Evolutionary conservation across 2,113 vertebrate species (phyloP), one percentile per base, ranked within the genome.

Genomic region (Phoxinus phoxinus): DNA sequence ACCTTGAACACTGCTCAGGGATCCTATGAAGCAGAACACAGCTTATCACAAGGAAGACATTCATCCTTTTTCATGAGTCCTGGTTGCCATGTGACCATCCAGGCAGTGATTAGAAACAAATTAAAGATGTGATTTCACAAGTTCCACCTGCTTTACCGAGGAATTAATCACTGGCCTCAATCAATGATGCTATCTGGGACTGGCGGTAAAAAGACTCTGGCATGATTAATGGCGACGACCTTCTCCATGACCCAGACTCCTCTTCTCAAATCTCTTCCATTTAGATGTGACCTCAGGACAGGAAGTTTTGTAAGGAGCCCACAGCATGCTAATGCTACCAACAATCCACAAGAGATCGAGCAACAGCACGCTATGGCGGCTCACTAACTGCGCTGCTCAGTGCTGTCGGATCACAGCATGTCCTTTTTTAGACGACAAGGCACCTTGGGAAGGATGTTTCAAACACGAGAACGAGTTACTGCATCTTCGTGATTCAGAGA

Each of bases 181-280:
- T 94, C 93, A 95, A 91, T 93, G 91, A 92, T 92, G 91, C 84
- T 92, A 93, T 93, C 92, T 87, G 89, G 88, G 86, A 91, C 91
- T 90, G 92, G 90, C 88, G 90, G 91, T 91, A 90, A 91, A 85
- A 90, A 92, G 48, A 81, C 67, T 53, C 77, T 91, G 91, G 93
- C 91, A 91, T 94, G 94, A 95, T 95, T 95, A 95, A 95, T 95
- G 93, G 92, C 5, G 93, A 86, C 93, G 93, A 94, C 93, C 94
- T 95, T 94, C 93, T 91, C 91, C 87, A 86, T 86, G 92, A 92
- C 92, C 86, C 90, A 71, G 87, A 91, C 90, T 90, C 88, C 86
- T 89, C 89, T 91, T 88, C 86, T 88, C 90, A 94, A 94, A 94
- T 94, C 93, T 92, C 94, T 94, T 92, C 85, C 88, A 90, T 93